phyloP scores from a whole-genome alignment of 2,113 vertebrate species.

The Crotophaga sulcirostris region DNA sequence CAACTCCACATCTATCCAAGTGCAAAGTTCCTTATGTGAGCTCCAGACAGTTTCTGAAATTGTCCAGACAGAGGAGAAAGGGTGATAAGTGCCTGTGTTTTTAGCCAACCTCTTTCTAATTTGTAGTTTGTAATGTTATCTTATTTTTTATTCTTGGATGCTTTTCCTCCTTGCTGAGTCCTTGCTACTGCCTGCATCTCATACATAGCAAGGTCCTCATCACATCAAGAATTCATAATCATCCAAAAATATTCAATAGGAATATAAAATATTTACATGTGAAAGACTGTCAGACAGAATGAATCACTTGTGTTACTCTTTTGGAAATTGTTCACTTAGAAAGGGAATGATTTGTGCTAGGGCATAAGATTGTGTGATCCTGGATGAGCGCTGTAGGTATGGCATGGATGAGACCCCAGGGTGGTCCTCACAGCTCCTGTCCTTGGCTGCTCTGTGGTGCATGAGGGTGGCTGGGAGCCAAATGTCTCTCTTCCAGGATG shows the following conservation, averaged over 20 bases:
- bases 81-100: not conserved
- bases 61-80: not conserved
- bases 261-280: conserved; percentile 83
- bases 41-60: not conserved
- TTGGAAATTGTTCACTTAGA: conserved; percentile 27
- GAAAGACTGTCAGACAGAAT: conserved; percentile 66
- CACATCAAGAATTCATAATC: conserved; percentile 83
- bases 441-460: not conserved
- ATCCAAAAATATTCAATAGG: conserved; percentile 80
- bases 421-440: not conserved
- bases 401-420: not conserved
- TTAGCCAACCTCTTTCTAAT: not conserved
- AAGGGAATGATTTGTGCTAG: not conserved
- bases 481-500: not conserved
- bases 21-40: not conserved
- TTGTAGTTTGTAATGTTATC: not conserved
- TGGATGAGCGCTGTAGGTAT: not conserved
- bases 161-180: conserved; percentile 60
- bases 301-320: conserved; percentile 53
- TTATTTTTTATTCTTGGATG: conserved; percentile 55
- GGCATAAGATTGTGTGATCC: not conserved
- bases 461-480: not conserved
- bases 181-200: conserved; percentile 67
- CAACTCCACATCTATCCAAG: not conserved
- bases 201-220: conserved; percentile 77